Evolutionary conservation across 2,888 invertebrate species (phyloP).

Genomic region (Leistus spinibarbis): DNA sequence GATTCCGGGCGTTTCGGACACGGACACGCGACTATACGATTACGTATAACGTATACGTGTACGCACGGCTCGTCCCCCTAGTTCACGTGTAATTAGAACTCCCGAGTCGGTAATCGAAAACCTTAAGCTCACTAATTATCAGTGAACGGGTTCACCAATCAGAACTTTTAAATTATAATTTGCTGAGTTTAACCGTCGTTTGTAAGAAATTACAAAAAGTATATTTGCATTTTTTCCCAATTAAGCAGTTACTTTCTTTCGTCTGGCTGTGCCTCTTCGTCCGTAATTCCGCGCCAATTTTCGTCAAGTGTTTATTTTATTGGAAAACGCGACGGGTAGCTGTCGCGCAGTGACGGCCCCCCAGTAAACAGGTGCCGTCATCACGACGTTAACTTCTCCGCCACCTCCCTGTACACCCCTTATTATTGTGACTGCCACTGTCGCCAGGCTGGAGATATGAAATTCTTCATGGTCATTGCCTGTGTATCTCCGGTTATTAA

Average conservation of each 20-base stretch:
- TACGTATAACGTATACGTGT: not conserved
- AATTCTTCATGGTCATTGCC: conserved; percentile 33
- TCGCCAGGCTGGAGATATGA: conserved; percentile 11
- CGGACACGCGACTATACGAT: not conserved
- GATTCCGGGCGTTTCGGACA: not conserved
- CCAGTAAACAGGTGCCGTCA: not conserved
- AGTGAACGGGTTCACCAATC: conserved; percentile 37
- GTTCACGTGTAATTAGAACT: conserved; percentile 24
- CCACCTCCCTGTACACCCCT: not conserved
- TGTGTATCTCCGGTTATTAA: conserved; percentile 33
- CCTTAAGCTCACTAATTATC: conserved; percentile 38
- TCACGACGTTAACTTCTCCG: not conserved
- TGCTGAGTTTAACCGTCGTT: conserved; percentile 36
- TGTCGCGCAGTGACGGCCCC: not conserved
- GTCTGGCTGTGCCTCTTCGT: not conserved
- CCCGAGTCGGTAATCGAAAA: conserved; percentile 34
- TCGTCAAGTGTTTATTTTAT: conserved; percentile 38
- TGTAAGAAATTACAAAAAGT: conserved; percentile 37
- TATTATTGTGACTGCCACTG: not conserved
- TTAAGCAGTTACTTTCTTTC: conserved; percentile 37
- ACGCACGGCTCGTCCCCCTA: not conserved
- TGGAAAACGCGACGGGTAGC: conserved; percentile 12
- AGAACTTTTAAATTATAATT: conserved; percentile 38
- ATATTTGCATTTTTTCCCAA: conserved; percentile 38
- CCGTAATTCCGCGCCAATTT: conserved; percentile 4